Base-by-base conservation (phyloP, 2,888 invertebrate species). In the Hecatera dysodea region DNA sequence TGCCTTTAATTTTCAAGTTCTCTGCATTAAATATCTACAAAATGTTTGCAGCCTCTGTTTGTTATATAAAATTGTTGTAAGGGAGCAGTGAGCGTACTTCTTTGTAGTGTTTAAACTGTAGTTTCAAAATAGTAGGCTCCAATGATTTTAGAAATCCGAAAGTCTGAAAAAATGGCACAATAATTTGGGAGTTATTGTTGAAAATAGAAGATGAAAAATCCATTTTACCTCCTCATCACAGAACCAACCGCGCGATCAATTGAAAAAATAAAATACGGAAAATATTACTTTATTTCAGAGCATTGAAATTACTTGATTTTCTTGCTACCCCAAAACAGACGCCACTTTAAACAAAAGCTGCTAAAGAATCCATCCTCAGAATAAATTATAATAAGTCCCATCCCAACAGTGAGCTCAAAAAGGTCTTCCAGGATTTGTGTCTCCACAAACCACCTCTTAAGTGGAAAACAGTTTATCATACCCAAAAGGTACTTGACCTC, bases 1-100 rank as follows among this genome's bases (percentile, higher is more conserved):
- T 50, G 63, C 27, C 55, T 75, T 73, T 67, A 71, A 83, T 81
- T 83, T 80, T 65, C 62, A 66, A 72, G 59, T 72, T 72, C 61
- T 68, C 62, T 36, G 55, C 60, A 56, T 70, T 62, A 48, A 68
- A 53, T 82, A 56, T 70, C n/a, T 73, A 66, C 63, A 60, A 55
- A 59, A 67, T n/a, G 53, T 29, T 72, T 39, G 55, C 29, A 50
- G 48, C 61, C n/a, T 76, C 71, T 65, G 77, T 62, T 61, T 71
- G 33, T 65, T 48, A 64, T 76, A 42, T 64, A 17, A 56, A 61
- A 44, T 33, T 59, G 46, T 53, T 63, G 52, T 46, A 59, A 61
- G 53, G 36, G 27, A 52, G 19, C 9, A n/a, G 24, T 56, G 22
- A 53, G 29, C 12, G 44, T 17, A 17, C n/a, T 75, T 60, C 27